phyloP scores from a whole-genome alignment of 2,888 invertebrate genomes.

The Noctuana brunneofusca region DNA sequence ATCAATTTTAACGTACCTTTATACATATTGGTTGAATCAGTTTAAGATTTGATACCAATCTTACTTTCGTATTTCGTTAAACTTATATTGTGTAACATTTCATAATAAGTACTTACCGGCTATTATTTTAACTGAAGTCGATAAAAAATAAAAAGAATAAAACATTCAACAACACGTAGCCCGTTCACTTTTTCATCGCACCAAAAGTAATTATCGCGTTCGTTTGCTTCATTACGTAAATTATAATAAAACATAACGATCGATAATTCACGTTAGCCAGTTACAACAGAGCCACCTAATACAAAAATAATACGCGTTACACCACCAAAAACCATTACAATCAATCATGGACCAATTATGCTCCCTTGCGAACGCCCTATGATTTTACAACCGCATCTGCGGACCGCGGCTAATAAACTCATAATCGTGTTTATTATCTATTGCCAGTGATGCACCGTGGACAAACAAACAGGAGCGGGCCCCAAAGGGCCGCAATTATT shows the following conservation, averaged over 20 bases:
- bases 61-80: background rate
- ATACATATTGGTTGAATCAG: no score
- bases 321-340: constrained; percentile 38
- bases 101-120: background rate
- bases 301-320: constrained; percentile 25
- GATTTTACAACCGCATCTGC: constrained; percentile 51
- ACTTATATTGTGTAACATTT: background rate
- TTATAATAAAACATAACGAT: constrained; percentile 1
- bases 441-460: constrained; percentile 34
- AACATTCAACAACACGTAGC: background rate
- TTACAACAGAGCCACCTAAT: constrained; percentile 6
- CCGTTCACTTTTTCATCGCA: background rate
- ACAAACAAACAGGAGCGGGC: constrained; percentile 43
- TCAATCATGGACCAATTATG: constrained; percentile 39
- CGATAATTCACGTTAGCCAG: background rate
- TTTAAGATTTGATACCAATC: no score
- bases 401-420: constrained; percentile 66
- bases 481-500: constrained; percentile 58
- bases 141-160: background rate
- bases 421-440: constrained; percentile 72
- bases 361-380: constrained; percentile 14
- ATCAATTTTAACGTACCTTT: no score
- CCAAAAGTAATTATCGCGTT: background rate
- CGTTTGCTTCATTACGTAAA: constrained; percentile 2
- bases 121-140: background rate